Percentiles rank a stretch among this genome's conserved stretches.
Conservation (phyloP, 1,140 invertebrate genomes). For the Trissolcus basalis region DNA sequence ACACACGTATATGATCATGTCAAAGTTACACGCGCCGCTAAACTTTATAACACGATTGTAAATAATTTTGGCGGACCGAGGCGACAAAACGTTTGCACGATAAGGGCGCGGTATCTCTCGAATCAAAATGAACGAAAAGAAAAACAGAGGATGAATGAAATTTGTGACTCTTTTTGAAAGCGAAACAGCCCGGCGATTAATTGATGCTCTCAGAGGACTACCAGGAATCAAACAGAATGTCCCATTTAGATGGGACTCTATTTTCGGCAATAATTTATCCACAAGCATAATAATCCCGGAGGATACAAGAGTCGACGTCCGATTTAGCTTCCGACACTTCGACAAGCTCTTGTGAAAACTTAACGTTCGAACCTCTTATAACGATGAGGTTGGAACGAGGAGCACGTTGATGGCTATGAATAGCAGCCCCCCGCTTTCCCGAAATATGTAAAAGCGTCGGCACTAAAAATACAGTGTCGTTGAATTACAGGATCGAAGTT, state of each 20-base stretch:
- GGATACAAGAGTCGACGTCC: slow-evolving; percentile 10
- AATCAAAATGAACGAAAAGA: too few species aligned
- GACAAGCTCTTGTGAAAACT: slow-evolving; percentile 37
- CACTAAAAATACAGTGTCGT: slow-evolving; percentile 65
- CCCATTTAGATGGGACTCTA: background rate
- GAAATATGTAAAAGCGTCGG: slow-evolving; percentile 68
- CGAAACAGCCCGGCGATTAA: too few species aligned
- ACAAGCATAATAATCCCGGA: slow-evolving; percentile 27
- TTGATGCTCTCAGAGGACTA: background rate
- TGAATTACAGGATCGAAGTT: slow-evolving; percentile 11
- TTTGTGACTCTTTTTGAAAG: too few species aligned
- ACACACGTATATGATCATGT: too few species aligned
- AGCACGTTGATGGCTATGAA: too few species aligned
- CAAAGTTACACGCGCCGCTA: too few species aligned
- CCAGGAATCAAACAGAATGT: background rate
- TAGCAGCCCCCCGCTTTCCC: slow-evolving; percentile 65
- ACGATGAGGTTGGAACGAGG: slow-evolving; percentile 58
- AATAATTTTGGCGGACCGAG: slow-evolving; percentile 13
- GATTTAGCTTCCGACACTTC: slow-evolving; percentile 43
- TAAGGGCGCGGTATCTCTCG: too few species aligned
- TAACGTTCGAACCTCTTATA: slow-evolving; percentile 48
- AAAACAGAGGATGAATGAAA: too few species aligned
- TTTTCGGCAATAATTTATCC: slow-evolving; percentile 30
- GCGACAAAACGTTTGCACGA: slow-evolving; percentile 51
- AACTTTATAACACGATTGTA: slow-evolving; percentile 40